phyloP scores from a whole-genome alignment of 2,113 vertebrate genomes.

The Nematolebias whitei region DNA sequence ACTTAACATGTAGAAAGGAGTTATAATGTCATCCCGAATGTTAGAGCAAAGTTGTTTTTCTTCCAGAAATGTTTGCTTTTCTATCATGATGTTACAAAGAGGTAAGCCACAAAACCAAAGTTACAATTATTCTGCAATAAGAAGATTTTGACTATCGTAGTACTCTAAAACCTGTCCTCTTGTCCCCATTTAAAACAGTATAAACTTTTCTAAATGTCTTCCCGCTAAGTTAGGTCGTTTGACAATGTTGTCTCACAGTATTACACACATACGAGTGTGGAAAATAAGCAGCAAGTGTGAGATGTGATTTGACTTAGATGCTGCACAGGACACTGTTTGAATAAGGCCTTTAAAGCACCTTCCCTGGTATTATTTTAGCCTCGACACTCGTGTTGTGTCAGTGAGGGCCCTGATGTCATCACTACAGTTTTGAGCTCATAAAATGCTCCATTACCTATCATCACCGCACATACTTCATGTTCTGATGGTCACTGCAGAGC shows the following conservation, averaged over 20 bases:
- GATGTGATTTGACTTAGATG: neutral
- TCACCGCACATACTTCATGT: constrained; percentile 22
- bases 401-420: constrained; percentile 9
- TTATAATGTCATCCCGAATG: no score
- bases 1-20: no score
- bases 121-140: no score
- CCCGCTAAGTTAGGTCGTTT: neutral
- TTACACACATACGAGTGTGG: no score
- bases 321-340: neutral
- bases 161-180: no score
- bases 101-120: no score
- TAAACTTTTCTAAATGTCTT: neutral
- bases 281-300: no score
- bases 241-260: no score
- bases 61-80: no score
- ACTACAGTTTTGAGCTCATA: constrained; percentile 25
- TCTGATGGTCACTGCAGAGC: constrained; percentile 31
- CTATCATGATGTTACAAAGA: no score
- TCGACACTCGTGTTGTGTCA: constrained; percentile 16
- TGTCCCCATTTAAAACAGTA: neutral
- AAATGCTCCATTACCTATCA: constrained; percentile 51
- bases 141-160: no score
- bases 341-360: neutral
- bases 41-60: no score
- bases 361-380: constrained; percentile 1